A percentile compares a stretch with the other conserved stretches of the same genome.
These are phyloP conservation scores for Aphelinus certus DNA, from an alignment of 1,140 invertebrate genomes.

Conservation along the genomic window DNA sequence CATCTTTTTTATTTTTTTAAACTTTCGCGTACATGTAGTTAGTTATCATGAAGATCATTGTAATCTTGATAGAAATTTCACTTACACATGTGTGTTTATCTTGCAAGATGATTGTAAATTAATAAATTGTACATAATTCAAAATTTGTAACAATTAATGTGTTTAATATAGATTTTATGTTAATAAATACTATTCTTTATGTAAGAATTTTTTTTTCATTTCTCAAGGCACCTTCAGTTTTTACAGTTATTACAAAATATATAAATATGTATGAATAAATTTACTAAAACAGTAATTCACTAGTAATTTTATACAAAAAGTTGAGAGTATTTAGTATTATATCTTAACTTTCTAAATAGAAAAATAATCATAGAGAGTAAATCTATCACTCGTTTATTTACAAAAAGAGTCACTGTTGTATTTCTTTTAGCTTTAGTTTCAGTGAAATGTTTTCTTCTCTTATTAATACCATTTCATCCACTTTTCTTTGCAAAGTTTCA, in stretches of 20 bases:
- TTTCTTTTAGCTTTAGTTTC: constrained; percentile 54
- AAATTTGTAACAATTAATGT: constrained; percentile 25
- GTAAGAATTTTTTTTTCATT: constrained; percentile 10
- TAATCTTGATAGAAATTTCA: constrained; percentile 15
- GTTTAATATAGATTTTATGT: constrained; percentile 3
- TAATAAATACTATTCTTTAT: constrained; percentile 35
- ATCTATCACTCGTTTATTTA: too few species aligned
- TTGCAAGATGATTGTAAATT: constrained; percentile 13
- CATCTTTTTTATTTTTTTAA: constrained; percentile 34
- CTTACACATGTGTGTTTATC: constrained; percentile 17
- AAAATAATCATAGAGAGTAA: constrained; percentile 6
- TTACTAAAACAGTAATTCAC: neutral
- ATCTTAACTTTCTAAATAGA: neutral
- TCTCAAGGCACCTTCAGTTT: neutral
- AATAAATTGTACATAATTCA: constrained; percentile 25
- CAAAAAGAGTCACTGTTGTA: constrained; percentile 32
- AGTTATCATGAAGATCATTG: neutral
- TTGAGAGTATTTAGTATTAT: neutral
- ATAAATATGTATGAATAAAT: constrained; percentile 1
- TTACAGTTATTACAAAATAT: neutral
- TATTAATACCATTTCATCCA: constrained; percentile 48
- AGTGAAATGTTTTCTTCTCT: constrained; percentile 56
- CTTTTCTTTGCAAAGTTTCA: constrained; percentile 50
- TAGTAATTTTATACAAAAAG: neutral
- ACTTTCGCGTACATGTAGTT: constrained; percentile 5